Percentiles rank a stretch among this genome's conserved stretches.
Conservation (phyloP, 2,797 vertebrate genomes). For the Phoebastria nigripes region DNA sequence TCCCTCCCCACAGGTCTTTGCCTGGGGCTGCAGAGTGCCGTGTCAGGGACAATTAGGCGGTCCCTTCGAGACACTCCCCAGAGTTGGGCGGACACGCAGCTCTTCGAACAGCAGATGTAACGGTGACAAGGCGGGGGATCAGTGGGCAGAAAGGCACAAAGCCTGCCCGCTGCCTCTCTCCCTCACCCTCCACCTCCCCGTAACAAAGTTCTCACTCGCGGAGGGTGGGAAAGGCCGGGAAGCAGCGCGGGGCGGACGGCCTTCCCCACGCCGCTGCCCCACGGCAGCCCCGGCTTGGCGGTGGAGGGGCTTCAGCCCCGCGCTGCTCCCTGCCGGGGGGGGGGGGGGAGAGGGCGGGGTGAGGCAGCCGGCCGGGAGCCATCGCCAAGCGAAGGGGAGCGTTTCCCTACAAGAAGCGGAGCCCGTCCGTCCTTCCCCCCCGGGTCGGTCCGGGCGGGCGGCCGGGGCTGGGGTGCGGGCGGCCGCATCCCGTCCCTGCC, state of each 20-base stretch:
- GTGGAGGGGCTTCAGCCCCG: not conserved
- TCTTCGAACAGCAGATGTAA: not conserved
- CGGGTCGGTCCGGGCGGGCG: too few relatives aligned
- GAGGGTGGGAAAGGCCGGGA: not conserved
- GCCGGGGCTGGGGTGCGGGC: not conserved
- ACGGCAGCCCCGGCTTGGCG: not conserved
- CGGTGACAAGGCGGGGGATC: not conserved
- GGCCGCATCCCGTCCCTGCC: not conserved
- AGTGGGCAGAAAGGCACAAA: rapidly evolving
- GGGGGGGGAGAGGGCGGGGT: not conserved
- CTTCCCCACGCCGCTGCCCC: not conserved
- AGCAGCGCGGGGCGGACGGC: not conserved
- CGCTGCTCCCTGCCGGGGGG: not conserved
- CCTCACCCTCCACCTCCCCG: not conserved
- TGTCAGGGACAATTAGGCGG: not conserved
- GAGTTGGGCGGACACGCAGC: not conserved
- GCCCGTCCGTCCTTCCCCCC: too few relatives aligned
- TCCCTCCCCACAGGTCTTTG: not conserved
- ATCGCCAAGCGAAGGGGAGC: rapidly evolving
- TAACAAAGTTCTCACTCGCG: not conserved
- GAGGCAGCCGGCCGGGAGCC: not conserved
- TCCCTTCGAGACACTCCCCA: not conserved
- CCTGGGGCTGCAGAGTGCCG: not conserved
- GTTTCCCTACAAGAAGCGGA: too few relatives aligned
- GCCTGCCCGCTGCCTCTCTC: not conserved